Base-by-base conservation (phyloP, 2,888 invertebrate genomes). In the Pyrgus malvae region DNA sequence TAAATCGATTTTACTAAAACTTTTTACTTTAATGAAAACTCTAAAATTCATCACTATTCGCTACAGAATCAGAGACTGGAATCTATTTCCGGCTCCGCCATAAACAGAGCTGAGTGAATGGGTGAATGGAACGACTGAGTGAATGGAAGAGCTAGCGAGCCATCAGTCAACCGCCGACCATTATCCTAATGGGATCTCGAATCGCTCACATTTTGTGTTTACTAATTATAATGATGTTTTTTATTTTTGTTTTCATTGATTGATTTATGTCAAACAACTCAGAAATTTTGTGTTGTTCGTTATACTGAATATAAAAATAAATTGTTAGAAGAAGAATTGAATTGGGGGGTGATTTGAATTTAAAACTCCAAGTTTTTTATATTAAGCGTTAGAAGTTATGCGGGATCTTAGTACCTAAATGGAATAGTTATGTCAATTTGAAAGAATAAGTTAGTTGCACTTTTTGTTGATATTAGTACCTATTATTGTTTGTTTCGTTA, bases 151-250 rank as follows among this genome's bases (percentile, higher is more conserved):
- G 74, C 73, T 66, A 62, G 66, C 44, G 70, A 66, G 64, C 76
- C 79, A 83, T 85, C 83, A 82, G 78, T 81, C 78, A 82, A 77
- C 78, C 75, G 74, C 72, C 68, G 65, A 64, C 76, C 74, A 83
- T 83, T 82, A 85, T 79, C 78, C 81, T 81, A 82, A 83, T 83
- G 81, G 83, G 76, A 78, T 78, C 76, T 76, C 67, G 65, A 78
- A 76, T 78, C 74, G 74, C 69, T 71, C 67, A 69, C 46, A 54
- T 46, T 45, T 40, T 33, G 37, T 54, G 23, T 46, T 46, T 16
- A 46, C 38, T 46, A 54, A 54, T 54, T 41, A 46, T 41, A 42
- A 50, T 50, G 42, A 42, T 50, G 11, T 19, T 21, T 41, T 46
- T 46, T 45, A 38, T 29, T 38, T 44, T 27, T 27, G 16, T 14